A percentile compares a stretch with the other conserved stretches of the same genome.
These are phyloP conservation scores for Nannospalax galili DNA, from an alignment of 2,113 vertebrate species.

Conservation along the genomic window DNA sequence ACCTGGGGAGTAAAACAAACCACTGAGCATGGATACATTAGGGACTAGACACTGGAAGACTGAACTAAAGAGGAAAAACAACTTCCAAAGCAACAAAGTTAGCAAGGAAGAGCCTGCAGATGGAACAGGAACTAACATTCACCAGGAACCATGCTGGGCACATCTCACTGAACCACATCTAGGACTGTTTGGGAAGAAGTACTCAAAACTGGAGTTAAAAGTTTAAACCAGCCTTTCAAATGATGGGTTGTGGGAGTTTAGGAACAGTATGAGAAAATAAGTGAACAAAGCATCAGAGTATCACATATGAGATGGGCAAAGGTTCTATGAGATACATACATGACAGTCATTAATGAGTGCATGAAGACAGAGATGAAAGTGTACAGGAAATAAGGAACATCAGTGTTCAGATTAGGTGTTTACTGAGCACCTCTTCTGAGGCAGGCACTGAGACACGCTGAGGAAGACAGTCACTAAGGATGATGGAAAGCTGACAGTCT, in stretches of 20 bases:
- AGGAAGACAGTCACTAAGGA: not conserved
- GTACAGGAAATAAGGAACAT: not conserved
- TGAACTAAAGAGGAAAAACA: not conserved
- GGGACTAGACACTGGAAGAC: not conserved
- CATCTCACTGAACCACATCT: not conserved
- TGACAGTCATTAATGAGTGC: not conserved
- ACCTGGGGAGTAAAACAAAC: slow-evolving; percentile 87
- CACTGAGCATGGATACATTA: not conserved
- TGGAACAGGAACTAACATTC: not conserved
- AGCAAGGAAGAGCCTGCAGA: not conserved
- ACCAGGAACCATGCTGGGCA: not conserved
- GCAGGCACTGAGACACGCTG: not conserved
- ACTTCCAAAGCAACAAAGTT: not conserved
- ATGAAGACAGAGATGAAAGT: not conserved
- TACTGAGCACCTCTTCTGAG: not conserved
- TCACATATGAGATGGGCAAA: not conserved
- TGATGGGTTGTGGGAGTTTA: not conserved
- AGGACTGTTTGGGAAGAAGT: not conserved
- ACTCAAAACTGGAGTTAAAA: not conserved
- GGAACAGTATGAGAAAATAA: not conserved
- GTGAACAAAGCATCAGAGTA: not conserved
- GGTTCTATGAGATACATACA: not conserved
- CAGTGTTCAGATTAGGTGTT: not conserved
- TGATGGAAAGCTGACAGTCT: not conserved
- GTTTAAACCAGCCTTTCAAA: slow-evolving; percentile 24